A percentile compares a stretch with the other conserved stretches of the same genome.
Evolutionary conservation across 2,113 vertebrate species (phyloP).

Genomic region (Phasianus colchicus): DNA sequence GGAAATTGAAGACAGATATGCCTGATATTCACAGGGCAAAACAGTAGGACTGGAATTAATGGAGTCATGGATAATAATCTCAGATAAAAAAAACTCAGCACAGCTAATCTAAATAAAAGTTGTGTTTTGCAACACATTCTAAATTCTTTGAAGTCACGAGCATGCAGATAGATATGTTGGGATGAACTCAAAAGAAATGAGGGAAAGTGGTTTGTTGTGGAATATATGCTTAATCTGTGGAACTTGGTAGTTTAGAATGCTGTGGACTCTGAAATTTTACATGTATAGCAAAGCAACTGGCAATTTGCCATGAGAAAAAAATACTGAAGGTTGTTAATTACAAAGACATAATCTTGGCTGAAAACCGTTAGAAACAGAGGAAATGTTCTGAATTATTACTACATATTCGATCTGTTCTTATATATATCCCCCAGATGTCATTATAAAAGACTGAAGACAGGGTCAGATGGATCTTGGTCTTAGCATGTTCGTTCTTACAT

Average conservation of each 20-base stretch:
- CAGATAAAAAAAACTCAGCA: background rate
- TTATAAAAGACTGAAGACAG: background rate
- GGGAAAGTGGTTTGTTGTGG: background rate
- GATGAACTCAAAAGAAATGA: background rate
- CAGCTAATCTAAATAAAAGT: background rate
- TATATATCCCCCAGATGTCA: background rate
- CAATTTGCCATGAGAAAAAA: background rate
- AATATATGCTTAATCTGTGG: background rate
- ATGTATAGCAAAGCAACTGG: rapidly evolving
- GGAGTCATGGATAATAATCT: background rate
- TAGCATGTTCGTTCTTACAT: background rate
- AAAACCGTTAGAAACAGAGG: background rate
- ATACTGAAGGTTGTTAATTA: background rate
- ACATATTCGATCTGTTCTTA: background rate
- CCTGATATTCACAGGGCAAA: background rate
- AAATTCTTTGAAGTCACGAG: background rate
- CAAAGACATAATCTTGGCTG: background rate
- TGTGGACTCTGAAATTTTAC: background rate
- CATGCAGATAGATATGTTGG: background rate
- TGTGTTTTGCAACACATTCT: background rate
- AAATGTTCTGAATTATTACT: background rate
- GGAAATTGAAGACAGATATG: background rate
- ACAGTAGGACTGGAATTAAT: background rate
- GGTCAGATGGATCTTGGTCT: background rate
- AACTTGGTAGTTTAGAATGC: background rate